These are phyloP conservation scores for Magallana nippona DNA, from an alignment of 2,888 invertebrate species.

Conservation along the genomic window DNA sequence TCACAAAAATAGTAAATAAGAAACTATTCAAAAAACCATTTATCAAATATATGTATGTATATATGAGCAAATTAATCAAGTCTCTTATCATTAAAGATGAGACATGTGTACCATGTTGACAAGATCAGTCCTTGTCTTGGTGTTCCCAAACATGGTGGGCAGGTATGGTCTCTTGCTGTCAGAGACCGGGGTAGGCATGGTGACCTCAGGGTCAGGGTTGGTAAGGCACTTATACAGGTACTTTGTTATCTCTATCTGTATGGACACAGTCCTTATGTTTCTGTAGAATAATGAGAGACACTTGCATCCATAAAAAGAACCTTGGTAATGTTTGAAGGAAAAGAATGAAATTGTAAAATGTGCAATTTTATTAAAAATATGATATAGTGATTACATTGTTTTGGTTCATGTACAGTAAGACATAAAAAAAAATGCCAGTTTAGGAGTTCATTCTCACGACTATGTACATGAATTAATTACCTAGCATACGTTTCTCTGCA, in stretches of 20 bases:
- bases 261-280: slow-evolving; percentile 88
- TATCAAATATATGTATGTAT: too few relatives aligned
- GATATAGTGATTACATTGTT: too few relatives aligned
- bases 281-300: slow-evolving; percentile 74
- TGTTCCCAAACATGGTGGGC: slow-evolving; percentile 74
- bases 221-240: slow-evolving; percentile 73
- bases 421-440: too few relatives aligned
- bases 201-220: slow-evolving; percentile 59
- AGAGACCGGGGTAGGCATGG: slow-evolving; percentile 56
- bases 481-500: background rate
- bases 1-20: too few relatives aligned
- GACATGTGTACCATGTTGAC: slow-evolving; percentile 71
- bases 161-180: slow-evolving; percentile 57
- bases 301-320: background rate
- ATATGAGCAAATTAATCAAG: too few relatives aligned
- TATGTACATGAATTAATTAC: too few relatives aligned
- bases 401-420: too few relatives aligned
- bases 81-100: background rate
- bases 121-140: slow-evolving; percentile 71
- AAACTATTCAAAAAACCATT: too few relatives aligned
- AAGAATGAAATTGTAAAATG: too few relatives aligned
- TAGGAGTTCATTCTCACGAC: too few relatives aligned
- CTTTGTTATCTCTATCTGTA: slow-evolving; percentile 90
- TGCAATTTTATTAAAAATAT: too few relatives aligned
- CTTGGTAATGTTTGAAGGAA: background rate